phyloP scores from a whole-genome alignment of 2,113 vertebrate species.

The Apodemus sylvaticus region DNA sequence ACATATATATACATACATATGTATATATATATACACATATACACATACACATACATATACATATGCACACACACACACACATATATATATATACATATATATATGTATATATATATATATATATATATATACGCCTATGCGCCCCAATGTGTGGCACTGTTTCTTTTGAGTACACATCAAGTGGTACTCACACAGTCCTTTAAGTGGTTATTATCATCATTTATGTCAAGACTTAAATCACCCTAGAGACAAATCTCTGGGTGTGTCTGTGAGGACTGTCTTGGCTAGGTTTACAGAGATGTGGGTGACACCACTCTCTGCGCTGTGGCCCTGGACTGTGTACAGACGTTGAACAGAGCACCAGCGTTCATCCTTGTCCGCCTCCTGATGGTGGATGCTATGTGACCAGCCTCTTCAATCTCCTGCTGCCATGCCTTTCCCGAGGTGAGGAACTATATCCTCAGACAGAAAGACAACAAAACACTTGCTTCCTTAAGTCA shows the following conservation, averaged over 20 bases:
- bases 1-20: too few species aligned
- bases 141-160: background rate
- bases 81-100: too few species aligned
- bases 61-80: too few species aligned
- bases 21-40: too few species aligned
- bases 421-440: background rate
- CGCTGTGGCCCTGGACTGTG: background rate
- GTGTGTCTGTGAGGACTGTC: background rate
- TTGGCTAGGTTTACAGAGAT: background rate
- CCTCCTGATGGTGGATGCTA: too few species aligned
- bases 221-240: background rate
- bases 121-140: too few species aligned
- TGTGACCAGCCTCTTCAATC: background rate
- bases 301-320: background rate
- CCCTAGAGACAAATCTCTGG: background rate
- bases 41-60: too few species aligned
- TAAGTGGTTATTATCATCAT: background rate
- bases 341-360: background rate
- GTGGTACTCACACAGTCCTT: background rate
- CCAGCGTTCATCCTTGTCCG: too few species aligned
- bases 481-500: background rate
- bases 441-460: background rate
- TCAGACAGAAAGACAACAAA: background rate
- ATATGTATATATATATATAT: too few species aligned
- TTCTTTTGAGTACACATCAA: background rate